Evolutionary conservation across 2,888 invertebrate genomes (phyloP).

Genomic region (Elegia similella): DNA sequence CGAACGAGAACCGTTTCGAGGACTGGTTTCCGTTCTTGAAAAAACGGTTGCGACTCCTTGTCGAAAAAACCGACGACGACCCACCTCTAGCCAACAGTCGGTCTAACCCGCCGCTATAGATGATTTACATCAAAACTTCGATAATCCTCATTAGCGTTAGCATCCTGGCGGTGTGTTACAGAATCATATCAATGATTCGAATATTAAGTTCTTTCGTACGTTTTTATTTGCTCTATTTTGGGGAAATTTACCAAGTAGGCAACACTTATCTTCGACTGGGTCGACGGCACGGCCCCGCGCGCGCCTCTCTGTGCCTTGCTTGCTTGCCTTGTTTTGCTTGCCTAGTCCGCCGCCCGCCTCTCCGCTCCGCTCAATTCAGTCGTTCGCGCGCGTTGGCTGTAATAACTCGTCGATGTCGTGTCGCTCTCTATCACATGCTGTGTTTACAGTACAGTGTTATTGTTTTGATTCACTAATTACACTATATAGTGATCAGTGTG

Average conservation of each 20-base stretch:
- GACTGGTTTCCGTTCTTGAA: no score
- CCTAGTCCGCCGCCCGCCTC: conserved; percentile 22
- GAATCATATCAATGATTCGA: no score
- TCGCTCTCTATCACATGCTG: conserved; percentile 58
- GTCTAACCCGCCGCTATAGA: no score
- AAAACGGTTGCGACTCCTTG: no score
- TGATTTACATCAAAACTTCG: no score
- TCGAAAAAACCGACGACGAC: no score
- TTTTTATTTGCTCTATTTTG: background rate
- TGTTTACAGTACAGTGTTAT: conserved; percentile 74
- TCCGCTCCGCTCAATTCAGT: conserved; percentile 45
- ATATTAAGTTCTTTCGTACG: background rate
- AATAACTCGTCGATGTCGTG: conserved; percentile 49
- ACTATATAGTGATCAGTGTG: conserved; percentile 56
- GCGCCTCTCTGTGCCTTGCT: conserved; percentile 33
- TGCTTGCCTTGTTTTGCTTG: conserved; percentile 22
- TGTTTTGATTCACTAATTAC: conserved; percentile 49
- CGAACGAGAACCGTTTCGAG: no score
- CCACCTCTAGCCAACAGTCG: no score
- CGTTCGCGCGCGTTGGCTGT: conserved; percentile 69
- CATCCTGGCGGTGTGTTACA: no score
- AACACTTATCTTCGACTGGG: conserved; percentile 51
- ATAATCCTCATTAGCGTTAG: no score
- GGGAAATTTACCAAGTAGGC: background rate
- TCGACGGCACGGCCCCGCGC: conserved; percentile 65